Percentiles rank a stretch among this genome's conserved stretches.
These are phyloP conservation scores for Chelon auratus DNA, from an alignment of 2,797 vertebrate species.

Conservation along the genomic window DNA sequence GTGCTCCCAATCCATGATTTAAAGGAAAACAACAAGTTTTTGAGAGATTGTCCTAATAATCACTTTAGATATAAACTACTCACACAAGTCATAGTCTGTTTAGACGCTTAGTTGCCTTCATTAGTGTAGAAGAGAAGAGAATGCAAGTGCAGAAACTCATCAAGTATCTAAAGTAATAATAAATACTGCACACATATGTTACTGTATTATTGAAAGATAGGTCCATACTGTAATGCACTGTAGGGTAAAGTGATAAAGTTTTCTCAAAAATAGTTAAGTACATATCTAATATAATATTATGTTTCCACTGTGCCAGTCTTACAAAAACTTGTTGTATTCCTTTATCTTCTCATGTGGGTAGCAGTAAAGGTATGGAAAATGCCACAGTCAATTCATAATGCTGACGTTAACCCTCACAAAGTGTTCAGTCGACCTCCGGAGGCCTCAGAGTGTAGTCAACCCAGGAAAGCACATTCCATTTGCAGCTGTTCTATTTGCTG, in stretches of 20 bases:
- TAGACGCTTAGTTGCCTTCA: background rate
- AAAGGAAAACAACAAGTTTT: slow-evolving; percentile 63
- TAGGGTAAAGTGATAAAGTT: background rate
- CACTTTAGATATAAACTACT: background rate
- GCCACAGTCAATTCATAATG: background rate
- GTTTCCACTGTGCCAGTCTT: slow-evolving; percentile 45
- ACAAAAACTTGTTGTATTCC: slow-evolving; percentile 63
- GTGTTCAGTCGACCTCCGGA: background rate
- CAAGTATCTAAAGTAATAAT: background rate
- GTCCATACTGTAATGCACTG: background rate
- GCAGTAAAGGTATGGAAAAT: slow-evolving; percentile 57
- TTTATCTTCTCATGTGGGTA: slow-evolving; percentile 42
- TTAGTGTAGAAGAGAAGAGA: background rate
- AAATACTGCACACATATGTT: background rate
- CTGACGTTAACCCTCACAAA: background rate
- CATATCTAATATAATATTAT: background rate
- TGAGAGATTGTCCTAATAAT: slow-evolving; percentile 42
- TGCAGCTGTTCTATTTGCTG: slow-evolving; percentile 6
- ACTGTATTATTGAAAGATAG: background rate
- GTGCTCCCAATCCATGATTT: slow-evolving; percentile 37
- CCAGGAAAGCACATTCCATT: background rate
- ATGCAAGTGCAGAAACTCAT: background rate
- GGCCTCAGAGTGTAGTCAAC: background rate
- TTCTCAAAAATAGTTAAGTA: no score
- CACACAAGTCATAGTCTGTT: background rate